Percentiles rank a stretch among this genome's conserved stretches.
These are phyloP conservation scores for Eucera pruinosa DNA, from an alignment of 2,888 invertebrate genomes.

Conservation along the genomic window DNA sequence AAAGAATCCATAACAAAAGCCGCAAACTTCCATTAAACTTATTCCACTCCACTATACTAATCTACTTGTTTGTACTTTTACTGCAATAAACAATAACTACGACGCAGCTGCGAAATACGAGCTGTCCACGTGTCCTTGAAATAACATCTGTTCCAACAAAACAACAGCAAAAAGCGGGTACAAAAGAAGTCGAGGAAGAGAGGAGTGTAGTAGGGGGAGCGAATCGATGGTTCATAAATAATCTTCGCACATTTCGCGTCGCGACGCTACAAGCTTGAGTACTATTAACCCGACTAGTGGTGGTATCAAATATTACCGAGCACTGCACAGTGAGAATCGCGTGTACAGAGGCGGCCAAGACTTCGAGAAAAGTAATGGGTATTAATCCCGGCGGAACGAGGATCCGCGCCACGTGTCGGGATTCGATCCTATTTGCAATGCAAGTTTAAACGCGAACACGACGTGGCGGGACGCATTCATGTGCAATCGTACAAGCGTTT, in stretches of 20 bases:
- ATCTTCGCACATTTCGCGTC: conserved; percentile 5
- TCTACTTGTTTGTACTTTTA: too few species aligned
- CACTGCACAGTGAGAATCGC: neutral
- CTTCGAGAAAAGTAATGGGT: conserved; percentile 32
- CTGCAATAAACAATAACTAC: too few species aligned
- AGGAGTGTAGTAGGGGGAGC: too few species aligned
- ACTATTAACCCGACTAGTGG: conserved; percentile 17
- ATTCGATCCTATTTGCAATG: conserved; percentile 48
- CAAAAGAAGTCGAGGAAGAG: too few species aligned
- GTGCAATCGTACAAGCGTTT: conserved; percentile 33
- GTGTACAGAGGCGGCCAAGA: neutral
- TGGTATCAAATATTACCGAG: conserved; percentile 36
- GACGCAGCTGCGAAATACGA: too few species aligned
- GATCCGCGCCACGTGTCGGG: conserved; percentile 17
- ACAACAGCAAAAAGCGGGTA: too few species aligned
- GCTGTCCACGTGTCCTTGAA: too few species aligned
- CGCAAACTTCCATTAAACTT: too few species aligned
- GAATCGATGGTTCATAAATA: conserved; percentile 26
- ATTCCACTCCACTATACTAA: too few species aligned
- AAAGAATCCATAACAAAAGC: too few species aligned
- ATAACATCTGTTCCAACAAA: too few species aligned
- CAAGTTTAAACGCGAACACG: conserved; percentile 36
- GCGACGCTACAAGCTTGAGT: neutral
- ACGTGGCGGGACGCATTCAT: conserved; percentile 12
- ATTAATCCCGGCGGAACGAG: conserved; percentile 32